These are phyloP conservation scores for Phortica variegata DNA, from an alignment of 1,140 invertebrate genomes.

Conservation along the genomic window DNA sequence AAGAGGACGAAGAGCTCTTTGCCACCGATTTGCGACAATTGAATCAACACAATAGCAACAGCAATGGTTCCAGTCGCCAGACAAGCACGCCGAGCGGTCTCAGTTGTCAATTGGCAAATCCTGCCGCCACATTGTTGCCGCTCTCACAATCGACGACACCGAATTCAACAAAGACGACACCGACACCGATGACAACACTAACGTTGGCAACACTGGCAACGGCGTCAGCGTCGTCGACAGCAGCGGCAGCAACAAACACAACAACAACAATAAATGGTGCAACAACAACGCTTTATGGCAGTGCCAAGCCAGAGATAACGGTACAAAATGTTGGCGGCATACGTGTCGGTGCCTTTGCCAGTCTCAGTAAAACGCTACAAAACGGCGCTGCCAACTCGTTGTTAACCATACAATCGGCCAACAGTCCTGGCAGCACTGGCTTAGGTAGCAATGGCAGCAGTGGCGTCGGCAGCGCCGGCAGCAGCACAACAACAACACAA, in stretches of 20 bases:
- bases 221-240: not conserved
- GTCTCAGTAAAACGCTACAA: slow-evolving; percentile 38
- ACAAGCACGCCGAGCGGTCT: no score
- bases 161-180: slow-evolving; percentile 2
- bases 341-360: slow-evolving; percentile 45
- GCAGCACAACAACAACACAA: slow-evolving; percentile 10
- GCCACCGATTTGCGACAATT: slow-evolving; percentile 41
- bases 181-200: slow-evolving; percentile 4
- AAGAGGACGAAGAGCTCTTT: slow-evolving; percentile 44
- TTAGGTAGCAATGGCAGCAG: no score
- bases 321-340: slow-evolving; percentile 43
- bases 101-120: not conserved
- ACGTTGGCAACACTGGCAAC: slow-evolving; percentile 23
- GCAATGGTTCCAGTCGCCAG: not conserved
- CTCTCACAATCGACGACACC: no score
- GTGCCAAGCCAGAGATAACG: slow-evolving; percentile 33
- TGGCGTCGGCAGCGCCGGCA: not conserved
- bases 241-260: not conserved
- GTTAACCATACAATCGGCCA: slow-evolving; percentile 1
- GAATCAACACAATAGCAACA: slow-evolving; percentile 21
- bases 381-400: slow-evolving; percentile 20
- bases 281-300: not conserved
- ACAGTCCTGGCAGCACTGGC: slow-evolving; percentile 1
- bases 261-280: slow-evolving; percentile 1
- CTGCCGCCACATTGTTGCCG: not conserved